Evolutionary conservation across 2,113 vertebrate genomes (phyloP).

Genomic region (Alethe diademata): DNA sequence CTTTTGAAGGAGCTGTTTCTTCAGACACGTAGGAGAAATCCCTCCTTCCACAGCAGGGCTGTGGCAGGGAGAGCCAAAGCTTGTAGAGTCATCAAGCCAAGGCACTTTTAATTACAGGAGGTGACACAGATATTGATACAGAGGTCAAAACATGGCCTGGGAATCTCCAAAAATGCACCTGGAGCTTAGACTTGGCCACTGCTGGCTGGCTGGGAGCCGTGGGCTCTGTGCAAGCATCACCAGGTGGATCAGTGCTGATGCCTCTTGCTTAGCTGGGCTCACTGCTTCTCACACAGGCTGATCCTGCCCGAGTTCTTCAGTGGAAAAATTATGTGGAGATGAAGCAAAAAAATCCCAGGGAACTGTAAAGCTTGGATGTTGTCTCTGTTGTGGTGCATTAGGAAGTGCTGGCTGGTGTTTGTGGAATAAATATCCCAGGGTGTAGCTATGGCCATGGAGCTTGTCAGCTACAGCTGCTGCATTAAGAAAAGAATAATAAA

Average conservation of each 20-base stretch:
- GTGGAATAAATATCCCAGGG: not conserved
- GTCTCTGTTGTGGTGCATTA: not conserved
- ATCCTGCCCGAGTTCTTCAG: not conserved
- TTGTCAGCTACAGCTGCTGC: not conserved
- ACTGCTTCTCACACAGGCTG: not conserved
- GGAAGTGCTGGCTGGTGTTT: not conserved
- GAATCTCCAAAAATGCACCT: not conserved
- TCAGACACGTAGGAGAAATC: not conserved
- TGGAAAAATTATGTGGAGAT: not conserved
- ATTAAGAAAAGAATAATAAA: not conserved
- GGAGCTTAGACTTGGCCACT: not conserved
- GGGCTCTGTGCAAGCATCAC: not conserved
- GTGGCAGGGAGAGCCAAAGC: not conserved
- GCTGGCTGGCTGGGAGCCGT: accelerated
- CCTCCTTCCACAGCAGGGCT: not conserved
- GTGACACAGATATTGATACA: not conserved
- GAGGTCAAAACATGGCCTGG: not conserved
- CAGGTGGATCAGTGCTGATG: accelerated
- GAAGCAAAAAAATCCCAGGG: not conserved
- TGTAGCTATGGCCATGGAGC: accelerated
- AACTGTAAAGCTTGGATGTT: not conserved
- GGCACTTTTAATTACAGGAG: not conserved
- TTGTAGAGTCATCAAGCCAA: not conserved
- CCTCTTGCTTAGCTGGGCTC: not conserved
- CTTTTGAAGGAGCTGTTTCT: not conserved